phyloP scores from a whole-genome alignment of 2,888 invertebrate genomes.

The Drosophila tripunctata region DNA sequence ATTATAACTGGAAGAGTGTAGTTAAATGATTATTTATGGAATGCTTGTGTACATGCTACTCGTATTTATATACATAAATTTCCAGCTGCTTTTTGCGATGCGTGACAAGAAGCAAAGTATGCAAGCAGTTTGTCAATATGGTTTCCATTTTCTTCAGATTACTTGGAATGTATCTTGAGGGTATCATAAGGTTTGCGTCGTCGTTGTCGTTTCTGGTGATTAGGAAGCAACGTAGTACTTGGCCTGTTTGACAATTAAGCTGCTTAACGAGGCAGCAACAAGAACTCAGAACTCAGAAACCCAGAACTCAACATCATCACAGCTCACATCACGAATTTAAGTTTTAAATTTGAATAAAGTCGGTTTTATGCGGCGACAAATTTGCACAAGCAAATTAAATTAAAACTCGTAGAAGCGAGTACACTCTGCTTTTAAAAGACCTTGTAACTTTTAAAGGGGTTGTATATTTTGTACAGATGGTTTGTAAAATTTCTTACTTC shows the following conservation, averaged over 20 bases:
- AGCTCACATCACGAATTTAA: conserved; percentile 16
- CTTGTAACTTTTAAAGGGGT: too few relatives aligned
- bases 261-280: conserved; percentile 60
- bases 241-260: conserved; percentile 59
- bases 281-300: conserved; percentile 17
- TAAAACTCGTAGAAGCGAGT: neutral
- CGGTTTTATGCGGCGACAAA: conserved; percentile 43
- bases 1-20: neutral
- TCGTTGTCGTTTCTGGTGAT: conserved; percentile 21
- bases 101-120: conserved; percentile 7
- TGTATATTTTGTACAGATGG: too few relatives aligned
- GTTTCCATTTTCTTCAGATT: conserved; percentile 13
- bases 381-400: conserved; percentile 25
- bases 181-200: conserved; percentile 6
- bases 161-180: conserved; percentile 6
- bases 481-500: too few relatives aligned
- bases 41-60: conserved; percentile 1
- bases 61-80: conserved; percentile 3
- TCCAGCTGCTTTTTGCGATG: conserved; percentile 12
- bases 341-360: conserved; percentile 45
- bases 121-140: conserved; percentile 1
- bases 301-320: neutral
- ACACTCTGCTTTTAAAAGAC: neutral
- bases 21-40: conserved; percentile 11
- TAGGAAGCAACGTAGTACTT: conserved; percentile 34